These are phyloP conservation scores for Cosmia pyralina DNA, from an alignment of 2,888 invertebrate genomes.

Conservation along the genomic window DNA sequence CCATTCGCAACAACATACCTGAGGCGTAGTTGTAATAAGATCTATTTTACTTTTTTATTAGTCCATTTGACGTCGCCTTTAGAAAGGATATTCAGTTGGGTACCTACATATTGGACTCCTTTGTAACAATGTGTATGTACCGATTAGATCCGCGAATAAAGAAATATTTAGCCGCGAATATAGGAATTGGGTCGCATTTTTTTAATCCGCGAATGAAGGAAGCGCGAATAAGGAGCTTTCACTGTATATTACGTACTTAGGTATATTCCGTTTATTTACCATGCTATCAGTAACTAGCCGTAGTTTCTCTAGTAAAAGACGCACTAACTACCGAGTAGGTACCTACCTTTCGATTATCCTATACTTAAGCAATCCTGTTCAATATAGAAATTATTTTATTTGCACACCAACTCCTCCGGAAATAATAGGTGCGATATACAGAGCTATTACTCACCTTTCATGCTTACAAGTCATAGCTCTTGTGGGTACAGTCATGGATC, in stretches of 20 bases:
- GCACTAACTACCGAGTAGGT: background rate
- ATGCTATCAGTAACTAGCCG: background rate
- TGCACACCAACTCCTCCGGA: background rate
- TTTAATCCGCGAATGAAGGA: too few relatives aligned
- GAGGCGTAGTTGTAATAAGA: too few relatives aligned
- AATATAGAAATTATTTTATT: background rate
- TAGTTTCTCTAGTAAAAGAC: background rate
- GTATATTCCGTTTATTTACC: background rate
- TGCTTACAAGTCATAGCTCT: slow-evolving; percentile 82
- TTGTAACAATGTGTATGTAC: too few relatives aligned
- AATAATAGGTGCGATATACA: background rate
- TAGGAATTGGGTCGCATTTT: too few relatives aligned
- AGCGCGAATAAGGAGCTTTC: too few relatives aligned
- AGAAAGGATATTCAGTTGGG: too few relatives aligned
- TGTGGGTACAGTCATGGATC: slow-evolving; percentile 73
- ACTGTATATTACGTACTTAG: background rate
- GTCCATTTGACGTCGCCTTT: too few relatives aligned
- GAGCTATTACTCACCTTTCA: slow-evolving; percentile 72
- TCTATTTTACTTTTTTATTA: too few relatives aligned
- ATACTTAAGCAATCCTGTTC: background rate
- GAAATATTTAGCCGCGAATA: too few relatives aligned
- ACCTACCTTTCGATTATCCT: background rate
- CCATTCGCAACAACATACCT: too few relatives aligned
- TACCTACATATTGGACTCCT: too few relatives aligned
- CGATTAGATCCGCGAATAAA: too few relatives aligned